A percentile compares a stretch with the other conserved stretches of the same genome.
These are phyloP conservation scores for Scaptomyza montana DNA, from an alignment of 1,140 invertebrate genomes.

Conservation along the genomic window DNA sequence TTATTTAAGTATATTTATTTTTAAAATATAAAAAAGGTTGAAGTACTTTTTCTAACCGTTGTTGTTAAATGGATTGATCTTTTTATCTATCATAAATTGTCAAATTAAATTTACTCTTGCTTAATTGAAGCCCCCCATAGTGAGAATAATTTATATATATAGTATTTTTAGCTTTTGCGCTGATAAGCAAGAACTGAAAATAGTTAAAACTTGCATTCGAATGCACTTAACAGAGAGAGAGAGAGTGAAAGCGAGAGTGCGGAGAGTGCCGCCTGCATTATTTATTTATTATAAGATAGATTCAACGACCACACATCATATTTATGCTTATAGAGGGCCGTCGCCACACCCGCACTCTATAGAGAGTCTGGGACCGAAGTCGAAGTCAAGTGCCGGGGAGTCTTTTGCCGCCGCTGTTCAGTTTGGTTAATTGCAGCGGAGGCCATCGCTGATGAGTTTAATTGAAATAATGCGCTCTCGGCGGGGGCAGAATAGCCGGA, in stretches of 20 bases:
- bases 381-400: conserved; percentile 64
- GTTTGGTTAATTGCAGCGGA: conserved; percentile 68
- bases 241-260: not conserved
- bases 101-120: not conserved
- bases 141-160: conserved; percentile 31
- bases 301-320: conserved; percentile 55
- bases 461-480: conserved; percentile 76
- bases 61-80: conserved; percentile 5
- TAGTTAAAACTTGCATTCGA: conserved; percentile 40
- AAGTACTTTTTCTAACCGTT: not conserved
- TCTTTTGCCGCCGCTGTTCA: conserved; percentile 30
- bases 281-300: conserved; percentile 26
- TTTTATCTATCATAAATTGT: conserved; percentile 8
- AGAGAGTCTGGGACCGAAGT: conserved; percentile 3
- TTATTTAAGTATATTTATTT: not conserved
- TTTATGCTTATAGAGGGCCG: conserved; percentile 47
- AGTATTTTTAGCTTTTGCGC: conserved; percentile 33
- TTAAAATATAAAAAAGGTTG: too few relatives aligned
- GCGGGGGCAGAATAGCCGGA: conserved; percentile 35
- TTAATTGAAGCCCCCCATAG: conserved; percentile 8
- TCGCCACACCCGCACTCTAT: conserved; percentile 49
- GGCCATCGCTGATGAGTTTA: conserved; percentile 75
- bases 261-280: conserved; percentile 73
- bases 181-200: conserved; percentile 48
- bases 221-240: conserved; percentile 42